A percentile compares a stretch with the other conserved stretches of the same genome.
Evolutionary conservation across 2,888 invertebrate genomes (phyloP).

Genomic region (Drosophila hamatofila): DNA sequence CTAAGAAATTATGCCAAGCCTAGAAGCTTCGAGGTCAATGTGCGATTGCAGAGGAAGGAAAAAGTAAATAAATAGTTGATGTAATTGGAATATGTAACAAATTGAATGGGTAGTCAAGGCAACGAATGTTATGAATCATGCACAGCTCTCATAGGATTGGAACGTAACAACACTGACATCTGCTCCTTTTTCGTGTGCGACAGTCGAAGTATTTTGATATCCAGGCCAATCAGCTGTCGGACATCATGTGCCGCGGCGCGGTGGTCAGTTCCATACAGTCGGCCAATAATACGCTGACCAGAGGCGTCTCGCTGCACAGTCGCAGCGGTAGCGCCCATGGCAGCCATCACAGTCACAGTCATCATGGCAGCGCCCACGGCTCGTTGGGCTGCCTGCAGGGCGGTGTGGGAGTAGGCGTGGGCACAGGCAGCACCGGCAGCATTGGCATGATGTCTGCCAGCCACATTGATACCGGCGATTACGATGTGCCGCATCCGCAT

Average conservation of each 20-base stretch:
- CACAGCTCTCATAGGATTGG: slow-evolving; percentile 41
- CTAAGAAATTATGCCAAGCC: neutral
- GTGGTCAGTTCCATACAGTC: slow-evolving; percentile 86
- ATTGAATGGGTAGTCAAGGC: slow-evolving; percentile 15
- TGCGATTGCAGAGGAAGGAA: neutral
- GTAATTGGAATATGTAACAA: slow-evolving; percentile 10
- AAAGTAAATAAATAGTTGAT: slow-evolving; percentile 1
- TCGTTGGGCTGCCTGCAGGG: slow-evolving; percentile 82
- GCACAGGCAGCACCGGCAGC: slow-evolving; percentile 77
- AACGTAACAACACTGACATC: slow-evolving; percentile 37
- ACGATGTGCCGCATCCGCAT: slow-evolving; percentile 86
- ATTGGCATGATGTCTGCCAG: slow-evolving; percentile 84
- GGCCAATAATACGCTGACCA: slow-evolving; percentile 85
- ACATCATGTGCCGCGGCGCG: slow-evolving; percentile 85
- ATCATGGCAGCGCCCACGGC: slow-evolving; percentile 81
- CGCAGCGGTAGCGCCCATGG: slow-evolving; percentile 83
- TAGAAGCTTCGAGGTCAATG: neutral
- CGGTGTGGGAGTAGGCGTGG: slow-evolving; percentile 70
- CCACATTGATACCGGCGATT: slow-evolving; percentile 85
- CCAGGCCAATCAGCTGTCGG: slow-evolving; percentile 86
- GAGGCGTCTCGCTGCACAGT: slow-evolving; percentile 84
- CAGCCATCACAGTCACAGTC: slow-evolving; percentile 79
- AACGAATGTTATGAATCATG: slow-evolving; percentile 46
- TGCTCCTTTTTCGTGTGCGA: slow-evolving; percentile 22
- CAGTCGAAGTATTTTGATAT: slow-evolving; percentile 85